These are phyloP conservation scores for Carapus acus DNA, from an alignment of 2,797 vertebrate genomes.

Conservation along the genomic window DNA sequence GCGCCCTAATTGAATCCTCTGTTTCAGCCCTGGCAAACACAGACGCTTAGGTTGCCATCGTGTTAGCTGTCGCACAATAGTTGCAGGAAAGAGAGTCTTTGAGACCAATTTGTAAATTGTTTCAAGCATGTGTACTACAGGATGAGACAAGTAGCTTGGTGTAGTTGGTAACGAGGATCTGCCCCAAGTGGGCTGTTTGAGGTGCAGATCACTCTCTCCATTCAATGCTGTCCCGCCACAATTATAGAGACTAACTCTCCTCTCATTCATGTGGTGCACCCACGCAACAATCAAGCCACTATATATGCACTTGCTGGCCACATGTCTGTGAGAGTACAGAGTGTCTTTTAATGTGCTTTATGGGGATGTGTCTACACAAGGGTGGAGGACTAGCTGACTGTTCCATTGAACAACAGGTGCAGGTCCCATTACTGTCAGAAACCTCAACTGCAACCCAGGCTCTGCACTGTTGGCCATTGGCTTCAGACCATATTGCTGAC, in stretches of 20 bases:
- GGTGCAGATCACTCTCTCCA: constrained; percentile 14
- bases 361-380: too few relatives aligned
- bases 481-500: too few relatives aligned
- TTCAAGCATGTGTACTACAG: constrained; percentile 19
- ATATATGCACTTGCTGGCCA: too few relatives aligned
- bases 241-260: constrained; percentile 2
- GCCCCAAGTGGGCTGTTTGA: constrained; percentile 25
- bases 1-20: constrained; percentile 11
- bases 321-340: too few relatives aligned
- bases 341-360: too few relatives aligned
- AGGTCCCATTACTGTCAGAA: too few relatives aligned
- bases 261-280: too few relatives aligned
- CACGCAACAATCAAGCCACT: too few relatives aligned
- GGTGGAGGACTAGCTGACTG: too few relatives aligned
- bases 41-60: constrained; percentile 34
- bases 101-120: constrained; percentile 43
- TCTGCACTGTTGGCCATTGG: too few relatives aligned
- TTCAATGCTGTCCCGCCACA: constrained; percentile 6
- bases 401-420: too few relatives aligned
- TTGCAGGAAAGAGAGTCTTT: constrained; percentile 21
- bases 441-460: too few relatives aligned
- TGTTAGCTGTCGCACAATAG: constrained; percentile 18
- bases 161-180: constrained; percentile 32
- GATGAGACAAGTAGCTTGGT: constrained; percentile 25
- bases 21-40: constrained; percentile 12